Evolutionary conservation across 2,888 invertebrate genomes (phyloP), one percentile per base, ranked within the genome.

Genomic region (Xestia rhomboidea): DNA sequence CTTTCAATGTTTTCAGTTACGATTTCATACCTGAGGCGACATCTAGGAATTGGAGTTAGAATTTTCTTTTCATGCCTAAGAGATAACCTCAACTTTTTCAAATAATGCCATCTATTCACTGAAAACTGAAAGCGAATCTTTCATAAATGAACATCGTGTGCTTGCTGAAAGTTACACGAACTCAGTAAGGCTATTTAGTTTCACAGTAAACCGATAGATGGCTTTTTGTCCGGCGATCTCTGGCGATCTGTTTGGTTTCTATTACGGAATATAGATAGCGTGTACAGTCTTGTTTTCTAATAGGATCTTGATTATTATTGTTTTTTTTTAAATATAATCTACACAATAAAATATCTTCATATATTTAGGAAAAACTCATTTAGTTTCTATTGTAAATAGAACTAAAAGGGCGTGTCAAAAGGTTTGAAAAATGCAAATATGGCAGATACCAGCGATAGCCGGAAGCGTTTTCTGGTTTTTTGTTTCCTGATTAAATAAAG

Each of bases 71-170:
- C 0, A 3, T 66, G 4, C 3, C 64, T 13, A 21, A 21, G 15
- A 34, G 4, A 24, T 15, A 15, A 6, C 15, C 15, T 8, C 6
- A 11, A 5, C 2, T 13, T n/a, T 57, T 60, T 1, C 5, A 10
- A 69, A 46, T 1, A 38, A n/a, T 11, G 70, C 82, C 81, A 81
- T 64, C 81, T 73, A 15, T 63, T 21, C 8, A 27, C 1, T 44
- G 13, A 44, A 51, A 0, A 11, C 5, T 11, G 30, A 44, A 70
- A 49, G 21, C 2, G 0, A 18, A 18, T 27, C 21, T 57, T 77
- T 49, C 18, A 62, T 18, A 5, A 44, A 54, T 30, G 21, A 21
- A n/a, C 15, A 24, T n/a, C 4, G 2, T 13, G 18, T 30, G 4
- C 18, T 15, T 1, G 4, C 3, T 46, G 57, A 34, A 60, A 64